A percentile compares a stretch with the other conserved stretches of the same genome.
phyloP scores from a whole-genome alignment of 2,888 invertebrate genomes.

The Trachelus stipa region DNA sequence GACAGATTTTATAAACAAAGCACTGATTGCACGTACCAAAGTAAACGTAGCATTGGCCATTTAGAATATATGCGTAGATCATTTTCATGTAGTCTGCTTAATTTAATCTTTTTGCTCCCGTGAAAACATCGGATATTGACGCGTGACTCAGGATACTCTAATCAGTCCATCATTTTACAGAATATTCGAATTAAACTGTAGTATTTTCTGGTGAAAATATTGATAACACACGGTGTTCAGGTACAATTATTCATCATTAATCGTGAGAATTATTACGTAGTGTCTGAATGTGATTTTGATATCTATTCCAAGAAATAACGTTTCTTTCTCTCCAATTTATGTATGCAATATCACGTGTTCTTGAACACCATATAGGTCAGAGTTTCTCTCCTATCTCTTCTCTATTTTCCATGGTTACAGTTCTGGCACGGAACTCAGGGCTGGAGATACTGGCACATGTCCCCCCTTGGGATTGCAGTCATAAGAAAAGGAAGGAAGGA shows the following conservation, averaged over 20 bases:
- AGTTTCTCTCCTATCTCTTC: background rate
- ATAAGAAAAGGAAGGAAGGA: too few relatives aligned
- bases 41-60: background rate
- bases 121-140: background rate
- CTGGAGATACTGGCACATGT: background rate
- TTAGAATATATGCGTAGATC: background rate
- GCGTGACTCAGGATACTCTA: background rate
- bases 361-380: background rate
- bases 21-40: background rate
- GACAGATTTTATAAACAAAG: background rate
- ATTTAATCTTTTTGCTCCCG: background rate
- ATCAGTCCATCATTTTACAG: background rate
- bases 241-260: background rate
- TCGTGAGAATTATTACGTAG: background rate
- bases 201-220: background rate
- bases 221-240: background rate
- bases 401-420: background rate
- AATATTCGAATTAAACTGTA: background rate
- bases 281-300: background rate
- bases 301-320: background rate
- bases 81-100: background rate
- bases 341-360: background rate
- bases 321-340: background rate
- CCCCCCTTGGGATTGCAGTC: too few relatives aligned
- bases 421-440: background rate